Percentiles rank a stretch among this genome's conserved stretches.
These are phyloP conservation scores for Drosophila miranda DNA, from an alignment of 1,140 invertebrate genomes.

Conservation along the genomic window DNA sequence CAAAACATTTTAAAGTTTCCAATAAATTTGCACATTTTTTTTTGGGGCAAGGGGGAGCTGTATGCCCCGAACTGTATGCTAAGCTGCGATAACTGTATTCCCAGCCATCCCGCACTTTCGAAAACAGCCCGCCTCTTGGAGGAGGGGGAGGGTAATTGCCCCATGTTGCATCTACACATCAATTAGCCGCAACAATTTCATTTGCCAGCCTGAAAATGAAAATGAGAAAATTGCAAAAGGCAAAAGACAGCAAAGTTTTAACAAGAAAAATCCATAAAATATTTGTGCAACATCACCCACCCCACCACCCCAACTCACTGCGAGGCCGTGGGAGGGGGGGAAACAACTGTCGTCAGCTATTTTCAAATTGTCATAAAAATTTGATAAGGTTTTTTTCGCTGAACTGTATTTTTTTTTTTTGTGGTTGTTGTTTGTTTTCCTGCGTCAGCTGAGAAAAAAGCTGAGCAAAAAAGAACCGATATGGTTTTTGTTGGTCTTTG, in stretches of 20 bases:
- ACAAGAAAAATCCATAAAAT: slow-evolving; percentile 77
- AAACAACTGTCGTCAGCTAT: slow-evolving; percentile 70
- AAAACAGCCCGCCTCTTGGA: no score
- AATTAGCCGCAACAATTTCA: slow-evolving; percentile 75
- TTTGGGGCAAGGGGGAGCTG: slow-evolving; percentile 1
- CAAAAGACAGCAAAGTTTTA: slow-evolving; percentile 25
- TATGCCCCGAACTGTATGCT: slow-evolving; percentile 63
- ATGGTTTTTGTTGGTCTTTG: neutral
- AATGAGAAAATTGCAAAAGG: slow-evolving; percentile 38
- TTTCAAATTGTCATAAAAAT: slow-evolving; percentile 73
- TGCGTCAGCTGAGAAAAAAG: slow-evolving; percentile 2
- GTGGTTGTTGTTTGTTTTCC: no score
- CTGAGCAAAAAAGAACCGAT: slow-evolving; percentile 20
- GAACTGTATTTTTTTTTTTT: slow-evolving; percentile 23
- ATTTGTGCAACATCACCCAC: slow-evolving; percentile 52
- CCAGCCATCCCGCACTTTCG: neutral
- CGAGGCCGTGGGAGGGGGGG: slow-evolving; percentile 16
- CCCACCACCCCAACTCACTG: neutral
- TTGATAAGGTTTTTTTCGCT: slow-evolving; percentile 70
- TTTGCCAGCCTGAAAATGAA: slow-evolving; percentile 54
- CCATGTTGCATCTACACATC: slow-evolving; percentile 64
- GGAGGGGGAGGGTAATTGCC: slow-evolving; percentile 40
- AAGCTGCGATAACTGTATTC: slow-evolving; percentile 58
- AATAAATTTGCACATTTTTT: slow-evolving; percentile 3
- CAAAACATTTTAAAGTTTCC: slow-evolving; percentile 25